Conservation (phyloP, 2,113 vertebrate genomes). For the Albula goreensis region DNA sequence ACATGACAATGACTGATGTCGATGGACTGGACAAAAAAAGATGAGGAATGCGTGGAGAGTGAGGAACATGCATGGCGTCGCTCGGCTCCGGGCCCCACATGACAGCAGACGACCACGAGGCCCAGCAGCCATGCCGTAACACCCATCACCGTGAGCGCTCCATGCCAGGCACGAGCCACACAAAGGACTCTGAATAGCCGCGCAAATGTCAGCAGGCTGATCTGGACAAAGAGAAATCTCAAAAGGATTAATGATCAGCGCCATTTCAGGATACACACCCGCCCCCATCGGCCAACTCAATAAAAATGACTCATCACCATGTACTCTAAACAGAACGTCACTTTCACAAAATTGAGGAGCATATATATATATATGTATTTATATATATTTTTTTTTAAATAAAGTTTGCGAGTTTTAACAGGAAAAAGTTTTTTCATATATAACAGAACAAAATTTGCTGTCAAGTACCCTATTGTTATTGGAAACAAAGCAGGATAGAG, state of each 20-base stretch:
- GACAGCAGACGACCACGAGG: not conserved
- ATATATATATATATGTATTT: too few species aligned
- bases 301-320: not conserved
- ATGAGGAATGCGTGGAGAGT: not conserved
- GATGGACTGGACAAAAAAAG: slow-evolving; percentile 22
- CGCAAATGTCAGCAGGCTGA: not conserved
- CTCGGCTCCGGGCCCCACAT: not conserved
- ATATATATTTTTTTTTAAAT: not conserved
- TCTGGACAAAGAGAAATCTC: not conserved
- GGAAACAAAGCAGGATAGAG: not conserved
- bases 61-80: too few species aligned
- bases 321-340: not conserved
- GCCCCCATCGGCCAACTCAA: too few species aligned
- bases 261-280: not conserved
- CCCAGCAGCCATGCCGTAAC: not conserved
- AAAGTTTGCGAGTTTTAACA: not conserved
- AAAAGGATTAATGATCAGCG: not conserved
- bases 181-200: not conserved
- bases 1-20: slow-evolving; percentile 54
- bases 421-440: not conserved
- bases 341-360: not conserved
- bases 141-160: not conserved
- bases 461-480: not conserved
- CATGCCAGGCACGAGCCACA: not conserved
- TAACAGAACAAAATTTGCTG: not conserved